A percentile compares a stretch with the other conserved stretches of the same genome.
Evolutionary conservation across 1,140 invertebrate genomes (phyloP).

Genomic region (Trigoniulus corallinus): DNA sequence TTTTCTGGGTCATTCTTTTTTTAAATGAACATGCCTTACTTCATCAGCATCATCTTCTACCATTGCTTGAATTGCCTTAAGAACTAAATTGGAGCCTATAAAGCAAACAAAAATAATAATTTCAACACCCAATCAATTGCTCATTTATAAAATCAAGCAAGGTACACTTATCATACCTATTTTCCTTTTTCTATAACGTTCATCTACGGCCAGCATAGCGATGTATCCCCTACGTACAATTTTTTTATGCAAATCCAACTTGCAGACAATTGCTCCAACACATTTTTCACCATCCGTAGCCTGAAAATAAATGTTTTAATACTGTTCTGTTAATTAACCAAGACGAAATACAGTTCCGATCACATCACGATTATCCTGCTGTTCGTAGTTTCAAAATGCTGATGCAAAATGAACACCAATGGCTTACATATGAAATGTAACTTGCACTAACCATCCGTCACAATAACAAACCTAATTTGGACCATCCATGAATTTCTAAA

Average conservation of each 20-base stretch:
- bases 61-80: conserved; percentile 62
- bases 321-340: neutral
- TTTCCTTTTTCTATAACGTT: conserved; percentile 82
- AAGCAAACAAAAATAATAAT: conserved; percentile 10
- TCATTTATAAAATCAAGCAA: conserved; percentile 2
- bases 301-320: too few species aligned
- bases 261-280: conserved; percentile 95
- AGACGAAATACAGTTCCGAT: neutral
- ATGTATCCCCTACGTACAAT: conserved; percentile 89
- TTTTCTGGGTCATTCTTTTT: too few species aligned
- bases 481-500: too few species aligned
- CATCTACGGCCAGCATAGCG: conserved; percentile 96
- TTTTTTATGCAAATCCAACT: conserved; percentile 87
- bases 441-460: too few species aligned
- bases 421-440: too few species aligned
- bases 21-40: conserved; percentile 30
- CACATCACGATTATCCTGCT: neutral
- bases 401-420: too few species aligned
- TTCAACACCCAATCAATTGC: neutral
- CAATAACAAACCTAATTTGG: too few species aligned
- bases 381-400: conserved; percentile 34
- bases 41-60: conserved; percentile 88
- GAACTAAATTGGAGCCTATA: conserved; percentile 39
- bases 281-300: conserved; percentile 62
- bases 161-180: conserved; percentile 46